phyloP scores from a whole-genome alignment of 2,888 invertebrate species.

The Meteorus colon region DNA sequence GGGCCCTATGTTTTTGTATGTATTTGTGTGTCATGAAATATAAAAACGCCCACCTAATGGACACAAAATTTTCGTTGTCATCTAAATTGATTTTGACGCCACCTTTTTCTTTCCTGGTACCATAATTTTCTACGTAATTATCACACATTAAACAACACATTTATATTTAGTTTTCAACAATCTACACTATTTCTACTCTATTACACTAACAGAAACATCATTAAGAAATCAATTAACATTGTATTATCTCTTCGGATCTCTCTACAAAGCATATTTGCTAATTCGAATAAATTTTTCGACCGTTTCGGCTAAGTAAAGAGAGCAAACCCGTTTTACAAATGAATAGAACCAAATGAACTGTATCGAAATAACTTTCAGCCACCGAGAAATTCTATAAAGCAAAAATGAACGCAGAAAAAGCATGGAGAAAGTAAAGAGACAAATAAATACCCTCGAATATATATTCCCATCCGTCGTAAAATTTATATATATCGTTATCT shows the following conservation, averaged over 20 bases:
- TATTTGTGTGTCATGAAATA: not conserved
- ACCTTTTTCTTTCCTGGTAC: not conserved
- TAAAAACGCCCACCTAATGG: slow-evolving; percentile 18
- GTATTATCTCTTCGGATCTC: not conserved
- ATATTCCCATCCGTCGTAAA: too few species aligned
- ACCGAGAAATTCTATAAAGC: slow-evolving; percentile 10
- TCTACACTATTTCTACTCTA: not conserved
- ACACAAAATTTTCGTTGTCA: slow-evolving; percentile 13
- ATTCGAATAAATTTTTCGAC: not conserved
- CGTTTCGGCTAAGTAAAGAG: too few species aligned
- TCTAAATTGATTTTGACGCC: slow-evolving; percentile 13
- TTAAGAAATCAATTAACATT: not conserved
- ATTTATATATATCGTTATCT: slow-evolving; percentile 3
- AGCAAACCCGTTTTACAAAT: too few species aligned
- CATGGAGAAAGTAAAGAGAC: too few species aligned
- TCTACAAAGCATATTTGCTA: not conserved
- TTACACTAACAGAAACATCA: not conserved
- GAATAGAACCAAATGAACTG: not conserved
- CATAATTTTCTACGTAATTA: not conserved
- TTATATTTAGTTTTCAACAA: not conserved
- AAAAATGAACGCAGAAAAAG: not conserved
- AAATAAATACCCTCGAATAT: not conserved
- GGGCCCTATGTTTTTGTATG: not conserved
- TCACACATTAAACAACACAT: not conserved
- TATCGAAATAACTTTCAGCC: slow-evolving; percentile 26